A percentile compares a stretch with the other conserved stretches of the same genome.
phyloP scores from a whole-genome alignment of 2,888 invertebrate species.

The Trypoxylon attenuatum region DNA sequence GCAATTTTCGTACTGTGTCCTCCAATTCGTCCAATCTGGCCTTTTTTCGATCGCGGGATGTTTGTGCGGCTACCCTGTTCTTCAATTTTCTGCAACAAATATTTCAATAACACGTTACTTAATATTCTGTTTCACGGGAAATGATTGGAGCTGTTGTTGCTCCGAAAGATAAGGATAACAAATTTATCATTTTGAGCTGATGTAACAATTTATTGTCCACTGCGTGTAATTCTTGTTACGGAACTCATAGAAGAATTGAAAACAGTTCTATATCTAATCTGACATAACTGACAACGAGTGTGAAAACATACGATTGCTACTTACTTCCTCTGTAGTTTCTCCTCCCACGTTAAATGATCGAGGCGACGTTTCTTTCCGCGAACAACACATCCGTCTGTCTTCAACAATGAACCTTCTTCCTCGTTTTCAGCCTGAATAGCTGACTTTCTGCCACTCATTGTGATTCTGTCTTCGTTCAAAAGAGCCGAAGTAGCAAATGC shows the following conservation, averaged over 20 bases:
- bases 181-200: no score
- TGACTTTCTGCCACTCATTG: conserved; percentile 45
- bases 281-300: no score
- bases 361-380: conserved; percentile 83
- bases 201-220: no score
- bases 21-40: conserved; percentile 95
- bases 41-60: conserved; percentile 96
- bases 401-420: conserved; percentile 46
- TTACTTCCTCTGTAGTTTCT: conserved; percentile 91
- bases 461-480: conserved; percentile 56
- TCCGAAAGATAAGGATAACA: background rate
- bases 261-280: background rate
- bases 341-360: conserved; percentile 90
- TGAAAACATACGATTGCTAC: conserved; percentile 69
- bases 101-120: background rate
- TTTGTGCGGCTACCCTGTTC: conserved; percentile 97
- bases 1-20: conserved; percentile 79
- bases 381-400: conserved; percentile 59
- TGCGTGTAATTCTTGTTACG: no score
- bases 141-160: background rate
- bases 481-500: conserved; percentile 64
- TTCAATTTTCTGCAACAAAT: conserved; percentile 86
- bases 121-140: background rate
- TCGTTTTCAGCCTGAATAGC: conserved; percentile 20
- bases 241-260: no score